A percentile compares a stretch with the other conserved stretches of the same genome.
Conservation (phyloP, 2,797 vertebrate genomes). For the Leontopithecus rosalia region DNA sequence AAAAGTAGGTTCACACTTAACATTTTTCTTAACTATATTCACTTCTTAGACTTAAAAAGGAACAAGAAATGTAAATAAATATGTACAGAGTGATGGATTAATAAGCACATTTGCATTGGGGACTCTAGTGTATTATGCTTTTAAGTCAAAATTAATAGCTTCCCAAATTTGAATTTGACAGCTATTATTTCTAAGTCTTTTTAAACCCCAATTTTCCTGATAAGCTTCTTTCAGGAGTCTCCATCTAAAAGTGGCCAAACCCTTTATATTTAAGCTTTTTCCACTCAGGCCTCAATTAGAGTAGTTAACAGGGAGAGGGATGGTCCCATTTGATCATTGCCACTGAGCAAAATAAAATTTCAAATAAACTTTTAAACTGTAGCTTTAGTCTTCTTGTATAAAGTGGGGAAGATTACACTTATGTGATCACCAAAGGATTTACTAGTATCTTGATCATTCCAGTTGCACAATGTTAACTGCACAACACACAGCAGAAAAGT, state of each 20-base stretch:
- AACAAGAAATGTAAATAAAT: not conserved
- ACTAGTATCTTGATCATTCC: not conserved
- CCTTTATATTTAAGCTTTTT: slow-evolving; percentile 13
- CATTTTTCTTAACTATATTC: not conserved
- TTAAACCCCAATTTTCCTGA: not conserved
- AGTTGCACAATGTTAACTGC: not conserved
- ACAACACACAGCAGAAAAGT: not conserved
- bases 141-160: not conserved
- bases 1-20: not conserved
- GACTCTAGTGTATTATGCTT: not conserved
- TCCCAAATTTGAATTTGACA: not conserved
- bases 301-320: not conserved
- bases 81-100: not conserved
- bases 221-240: not conserved
- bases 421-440: not conserved
- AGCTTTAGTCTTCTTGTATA: not conserved
- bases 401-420: not conserved
- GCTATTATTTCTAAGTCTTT: not conserved
- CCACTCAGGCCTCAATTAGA: not conserved
- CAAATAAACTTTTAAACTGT: slow-evolving; percentile 19
- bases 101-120: not conserved
- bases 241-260: not conserved
- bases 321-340: not conserved
- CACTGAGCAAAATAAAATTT: slow-evolving; percentile 33
- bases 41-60: slow-evolving; percentile 27